Evolutionary conservation across 2,888 invertebrate genomes (phyloP).

Genomic region (Ellobium chinense): DNA sequence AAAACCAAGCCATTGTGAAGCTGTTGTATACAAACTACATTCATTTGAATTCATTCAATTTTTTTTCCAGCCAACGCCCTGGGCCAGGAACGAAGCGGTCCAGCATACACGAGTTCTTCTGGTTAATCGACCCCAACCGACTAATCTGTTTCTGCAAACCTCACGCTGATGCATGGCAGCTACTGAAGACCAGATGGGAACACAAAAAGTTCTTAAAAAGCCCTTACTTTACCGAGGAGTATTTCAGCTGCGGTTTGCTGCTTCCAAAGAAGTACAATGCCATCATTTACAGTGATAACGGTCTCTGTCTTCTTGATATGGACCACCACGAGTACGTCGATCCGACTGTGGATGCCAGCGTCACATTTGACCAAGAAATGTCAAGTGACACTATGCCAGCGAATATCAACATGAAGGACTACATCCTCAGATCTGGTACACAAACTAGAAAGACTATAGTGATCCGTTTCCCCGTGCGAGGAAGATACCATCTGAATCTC

Average conservation of each 20-base stretch:
- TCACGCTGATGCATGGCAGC: conserved; percentile 64
- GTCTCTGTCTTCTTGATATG: conserved; percentile 49
- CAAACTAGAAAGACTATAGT: conserved; percentile 21
- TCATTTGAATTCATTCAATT: neutral
- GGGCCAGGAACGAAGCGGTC: conserved; percentile 32
- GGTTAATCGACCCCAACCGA: conserved; percentile 67
- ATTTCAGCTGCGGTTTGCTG: conserved; percentile 58
- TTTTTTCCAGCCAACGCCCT: conserved; percentile 19
- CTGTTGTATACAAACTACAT: too few relatives aligned
- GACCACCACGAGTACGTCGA: conserved; percentile 37
- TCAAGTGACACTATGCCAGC: conserved; percentile 23
- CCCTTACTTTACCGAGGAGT: conserved; percentile 67
- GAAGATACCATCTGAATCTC: conserved; percentile 64
- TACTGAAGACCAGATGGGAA: conserved; percentile 55
- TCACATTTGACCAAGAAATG: conserved; percentile 32
- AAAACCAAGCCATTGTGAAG: too few relatives aligned
- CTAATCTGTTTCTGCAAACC: conserved; percentile 69
- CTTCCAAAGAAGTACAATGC: conserved; percentile 56
- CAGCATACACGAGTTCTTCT: conserved; percentile 66
- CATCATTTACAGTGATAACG: conserved; percentile 55
- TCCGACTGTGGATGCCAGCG: conserved; percentile 25
- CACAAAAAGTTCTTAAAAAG: conserved; percentile 58
- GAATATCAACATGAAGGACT: conserved; percentile 33
- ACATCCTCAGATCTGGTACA: conserved; percentile 29
- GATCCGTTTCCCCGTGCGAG: conserved; percentile 60